A percentile compares a stretch with the other conserved stretches of the same genome.
Conservation (phyloP, 2,888 invertebrate genomes). For the Aplocera efformata region DNA sequence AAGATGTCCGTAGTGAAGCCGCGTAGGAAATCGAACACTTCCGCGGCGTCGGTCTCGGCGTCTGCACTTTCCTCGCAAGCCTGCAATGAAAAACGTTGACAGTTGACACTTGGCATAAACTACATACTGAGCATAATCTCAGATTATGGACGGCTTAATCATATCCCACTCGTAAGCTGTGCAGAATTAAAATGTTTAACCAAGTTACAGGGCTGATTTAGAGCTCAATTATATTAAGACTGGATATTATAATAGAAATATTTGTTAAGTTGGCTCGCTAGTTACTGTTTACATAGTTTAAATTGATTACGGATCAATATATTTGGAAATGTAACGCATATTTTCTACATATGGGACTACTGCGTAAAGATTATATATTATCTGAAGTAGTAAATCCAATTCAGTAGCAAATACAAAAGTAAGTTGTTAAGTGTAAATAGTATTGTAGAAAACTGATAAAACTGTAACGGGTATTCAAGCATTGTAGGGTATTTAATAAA, state of each 20-base stretch:
- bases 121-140: conserved; percentile 14
- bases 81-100: conserved; percentile 39
- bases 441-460: conserved; percentile 18
- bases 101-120: conserved; percentile 13
- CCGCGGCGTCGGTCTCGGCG: conserved; percentile 48
- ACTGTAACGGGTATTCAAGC: conserved; percentile 15
- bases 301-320: no score
- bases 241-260: no score
- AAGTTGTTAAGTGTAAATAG: conserved; percentile 6
- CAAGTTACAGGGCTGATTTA: conserved; percentile 1
- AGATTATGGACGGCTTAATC: conserved; percentile 19
- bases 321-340: no score
- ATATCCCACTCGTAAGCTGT: conserved; percentile 4
- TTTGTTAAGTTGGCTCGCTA: no score
- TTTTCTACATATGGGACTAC: no score
- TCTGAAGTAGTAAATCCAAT: no score
- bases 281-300: no score
- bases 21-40: conserved; percentile 63
- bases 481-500: conserved; percentile 20
- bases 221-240: background rate
- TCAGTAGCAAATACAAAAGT: background rate
- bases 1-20: conserved; percentile 69
- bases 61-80: conserved; percentile 39
- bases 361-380: no score
- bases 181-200: no score